Evolutionary conservation across 2,113 vertebrate species (phyloP).

Genomic region (Loxodonta africana): DNA sequence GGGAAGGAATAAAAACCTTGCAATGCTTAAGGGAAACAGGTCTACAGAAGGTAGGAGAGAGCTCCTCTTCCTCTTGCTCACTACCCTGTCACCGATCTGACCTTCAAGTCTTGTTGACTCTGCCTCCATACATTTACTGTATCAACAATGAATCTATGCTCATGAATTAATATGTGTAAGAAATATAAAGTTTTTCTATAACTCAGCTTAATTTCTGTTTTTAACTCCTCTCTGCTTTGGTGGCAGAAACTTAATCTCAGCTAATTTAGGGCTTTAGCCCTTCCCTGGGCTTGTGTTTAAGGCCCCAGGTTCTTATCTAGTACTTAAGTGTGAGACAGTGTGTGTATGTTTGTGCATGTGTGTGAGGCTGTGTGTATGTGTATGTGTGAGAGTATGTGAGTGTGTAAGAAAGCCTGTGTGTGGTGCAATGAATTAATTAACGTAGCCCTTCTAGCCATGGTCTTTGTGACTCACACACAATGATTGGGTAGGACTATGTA

Average conservation of each 20-base stretch:
- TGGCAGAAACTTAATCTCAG: constrained; percentile 18
- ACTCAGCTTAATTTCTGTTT: constrained; percentile 47
- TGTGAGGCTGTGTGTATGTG: neutral
- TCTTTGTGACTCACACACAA: no score
- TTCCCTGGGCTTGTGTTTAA: constrained; percentile 18
- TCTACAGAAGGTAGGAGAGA: neutral
- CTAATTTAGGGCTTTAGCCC: constrained; percentile 40
- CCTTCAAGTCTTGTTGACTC: constrained; percentile 20
- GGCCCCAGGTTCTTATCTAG: neutral
- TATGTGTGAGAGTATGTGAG: no score
- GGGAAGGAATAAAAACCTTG: neutral
- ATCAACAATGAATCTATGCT: constrained; percentile 13
- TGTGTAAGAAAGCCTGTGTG: no score
- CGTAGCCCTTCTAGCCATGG: no score
- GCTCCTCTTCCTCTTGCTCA: neutral
- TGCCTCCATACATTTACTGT: constrained; percentile 26
- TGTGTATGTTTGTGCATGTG: neutral
- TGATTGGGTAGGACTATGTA: no score
- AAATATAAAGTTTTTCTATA: constrained; percentile 49
- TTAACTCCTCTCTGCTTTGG: neutral
- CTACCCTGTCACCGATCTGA: neutral
- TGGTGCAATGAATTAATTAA: no score
- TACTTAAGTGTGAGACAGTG: neutral
- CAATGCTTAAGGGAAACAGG: neutral
- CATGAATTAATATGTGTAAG: neutral